These are phyloP conservation scores for Microtus ochrogaster DNA, from an alignment of 2,113 vertebrate genomes.

Conservation along the genomic window DNA sequence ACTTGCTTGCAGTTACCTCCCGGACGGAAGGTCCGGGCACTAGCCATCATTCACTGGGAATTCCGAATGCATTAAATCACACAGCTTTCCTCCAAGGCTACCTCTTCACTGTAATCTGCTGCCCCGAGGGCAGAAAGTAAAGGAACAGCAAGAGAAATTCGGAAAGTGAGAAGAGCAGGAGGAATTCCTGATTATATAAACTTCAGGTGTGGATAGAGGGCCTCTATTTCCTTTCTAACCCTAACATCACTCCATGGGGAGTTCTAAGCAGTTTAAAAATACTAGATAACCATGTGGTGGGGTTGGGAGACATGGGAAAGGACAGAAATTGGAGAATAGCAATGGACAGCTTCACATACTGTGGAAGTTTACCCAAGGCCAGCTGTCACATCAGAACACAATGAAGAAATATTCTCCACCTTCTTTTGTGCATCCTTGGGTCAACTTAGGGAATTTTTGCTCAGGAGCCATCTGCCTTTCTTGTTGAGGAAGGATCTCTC, in stretches of 20 bases:
- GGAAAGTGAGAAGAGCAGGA: background rate
- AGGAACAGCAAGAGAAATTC: background rate
- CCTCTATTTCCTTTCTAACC: background rate
- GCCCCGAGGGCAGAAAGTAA: background rate
- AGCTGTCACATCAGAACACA: background rate
- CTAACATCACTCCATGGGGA: background rate
- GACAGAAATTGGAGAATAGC: background rate
- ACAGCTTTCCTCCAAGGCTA: background rate
- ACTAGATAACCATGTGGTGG: background rate
- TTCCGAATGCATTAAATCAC: slow-evolving; percentile 3
- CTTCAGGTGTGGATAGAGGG: background rate
- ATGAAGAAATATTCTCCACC: background rate
- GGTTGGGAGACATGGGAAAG: background rate
- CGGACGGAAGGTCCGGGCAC: background rate
- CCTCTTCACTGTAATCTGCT: background rate
- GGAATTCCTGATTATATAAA: background rate
- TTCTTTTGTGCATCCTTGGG: background rate
- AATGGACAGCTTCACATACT: background rate
- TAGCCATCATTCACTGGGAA: background rate
- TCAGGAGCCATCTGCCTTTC: background rate
- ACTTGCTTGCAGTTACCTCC: background rate
- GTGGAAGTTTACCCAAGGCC: background rate
- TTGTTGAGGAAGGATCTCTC: background rate
- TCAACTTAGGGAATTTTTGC: background rate
- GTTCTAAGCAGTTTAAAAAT: background rate